phyloP scores from a whole-genome alignment of 2,888 invertebrate genomes.

The Antitype chi region DNA sequence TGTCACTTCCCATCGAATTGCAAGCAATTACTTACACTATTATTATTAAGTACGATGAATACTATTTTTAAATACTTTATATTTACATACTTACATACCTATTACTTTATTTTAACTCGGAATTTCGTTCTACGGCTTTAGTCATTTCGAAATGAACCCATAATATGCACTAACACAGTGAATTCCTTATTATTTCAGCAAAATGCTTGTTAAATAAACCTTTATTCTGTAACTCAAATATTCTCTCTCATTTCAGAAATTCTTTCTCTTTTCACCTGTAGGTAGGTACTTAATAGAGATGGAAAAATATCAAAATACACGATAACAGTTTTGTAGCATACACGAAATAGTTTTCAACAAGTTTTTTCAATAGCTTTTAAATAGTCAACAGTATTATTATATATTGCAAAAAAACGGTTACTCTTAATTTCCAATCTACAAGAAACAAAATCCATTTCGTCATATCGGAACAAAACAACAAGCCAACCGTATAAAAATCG shows the following conservation, averaged over 20 bases:
- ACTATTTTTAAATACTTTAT: not conserved
- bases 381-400: not conserved
- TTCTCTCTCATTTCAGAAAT: too few species aligned
- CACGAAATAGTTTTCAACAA: too few species aligned
- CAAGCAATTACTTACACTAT: not conserved
- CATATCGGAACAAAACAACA: conserved; percentile 18
- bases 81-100: not conserved
- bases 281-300: too few species aligned
- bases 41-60: not conserved
- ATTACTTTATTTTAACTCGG: not conserved
- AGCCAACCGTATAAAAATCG: conserved; percentile 21
- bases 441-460: conserved; percentile 6
- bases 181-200: not conserved
- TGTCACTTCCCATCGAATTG: not conserved
- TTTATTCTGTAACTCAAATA: too few species aligned
- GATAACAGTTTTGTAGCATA: too few species aligned
- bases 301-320: too few species aligned
- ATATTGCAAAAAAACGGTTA: not conserved
- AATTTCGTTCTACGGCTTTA: not conserved
- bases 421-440: conserved; percentile 11
- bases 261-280: too few species aligned
- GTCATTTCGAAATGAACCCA: not conserved
- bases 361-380: not conserved
- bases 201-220: too few species aligned
- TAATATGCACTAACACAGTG: not conserved